Evolutionary conservation across 1,140 invertebrate genomes (phyloP).

Genomic region (Plectus sambesii): DNA sequence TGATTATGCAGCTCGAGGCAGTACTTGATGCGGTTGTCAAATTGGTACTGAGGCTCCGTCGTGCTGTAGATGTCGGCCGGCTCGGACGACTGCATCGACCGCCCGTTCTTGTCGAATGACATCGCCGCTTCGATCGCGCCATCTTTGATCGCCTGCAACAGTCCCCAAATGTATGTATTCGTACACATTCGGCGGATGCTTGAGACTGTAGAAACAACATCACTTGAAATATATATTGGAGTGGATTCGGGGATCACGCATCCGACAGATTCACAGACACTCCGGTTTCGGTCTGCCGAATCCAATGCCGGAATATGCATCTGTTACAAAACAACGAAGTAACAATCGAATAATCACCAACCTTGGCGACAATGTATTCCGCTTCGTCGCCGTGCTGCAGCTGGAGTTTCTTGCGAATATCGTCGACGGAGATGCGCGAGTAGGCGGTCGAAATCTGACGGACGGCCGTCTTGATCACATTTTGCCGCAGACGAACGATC

Average conservation of each 20-base stretch:
- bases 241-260: too few species aligned
- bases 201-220: too few species aligned
- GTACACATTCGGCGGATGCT: too few species aligned
- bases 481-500: conserved; percentile 67
- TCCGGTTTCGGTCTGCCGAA: too few species aligned
- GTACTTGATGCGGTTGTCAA: conserved; percentile 93
- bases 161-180: too few species aligned
- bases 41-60: conserved; percentile 84
- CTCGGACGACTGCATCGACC: conserved; percentile 74
- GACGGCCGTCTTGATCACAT: conserved; percentile 98
- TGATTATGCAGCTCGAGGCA: conserved; percentile 96
- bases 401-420: conserved; percentile 83
- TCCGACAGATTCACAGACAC: too few species aligned
- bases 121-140: conserved; percentile 94
- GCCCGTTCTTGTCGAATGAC: conserved; percentile 59
- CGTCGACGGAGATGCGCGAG: conserved; percentile 81
- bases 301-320: too few species aligned
- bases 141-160: conserved; percentile 74
- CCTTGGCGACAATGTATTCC: conserved; percentile 95
- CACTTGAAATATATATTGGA: too few species aligned
- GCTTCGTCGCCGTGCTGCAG: conserved; percentile 91
- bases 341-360: conserved; percentile 16
- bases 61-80: conserved; percentile 94
- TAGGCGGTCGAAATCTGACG: conserved; percentile 91
- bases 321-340: conserved; percentile 17